Evolutionary conservation across 1,140 invertebrate species (phyloP), one percentile per base, ranked within the genome.

Genomic region (Tetramorium parvispinum): DNA sequence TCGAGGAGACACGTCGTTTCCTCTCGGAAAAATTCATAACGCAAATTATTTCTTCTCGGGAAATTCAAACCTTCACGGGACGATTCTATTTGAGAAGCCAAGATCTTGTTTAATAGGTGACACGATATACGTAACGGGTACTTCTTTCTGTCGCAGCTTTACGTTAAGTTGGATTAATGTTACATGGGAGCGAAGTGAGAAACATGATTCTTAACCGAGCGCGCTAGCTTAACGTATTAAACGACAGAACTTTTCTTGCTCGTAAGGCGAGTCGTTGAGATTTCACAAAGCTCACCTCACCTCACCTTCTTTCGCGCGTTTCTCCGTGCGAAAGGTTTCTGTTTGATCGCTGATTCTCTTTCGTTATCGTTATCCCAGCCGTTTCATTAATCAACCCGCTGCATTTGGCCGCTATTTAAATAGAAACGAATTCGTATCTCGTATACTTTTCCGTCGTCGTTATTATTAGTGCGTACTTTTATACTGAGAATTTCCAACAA

Each of bases 161-260:
- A 73, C 68, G 43, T 73, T 83, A 75, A 16, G 68, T 73, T 59
- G 66, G 68, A 83, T 83, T 83, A 83, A 83, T 43, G 40, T 83
- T 75, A 75, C 40, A 43, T 46, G n/a, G 51, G 37, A 59, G 66
- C n/a, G 79, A 75, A 66, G 53, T 40, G 37, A 24, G 51, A 59
- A 83, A 83, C 24, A 61, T 59, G 79, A 75, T 82, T 75, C 68
- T 24, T n/a, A 43, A 55, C 32, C 49, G 16, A 27, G 65, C 37
- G 65, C 37, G 24, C 68, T 11, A 43, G 21, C 53, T 57, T 73
- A 73, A 59, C 40, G 53, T 27, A 83, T 83, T 83, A 75, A 75
- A 61, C 40, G 51, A 82, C 37, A 24, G 27, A 73, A 73, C 53
- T 83, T 75, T 83, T 83, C 79, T 83, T 83, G 13, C 53, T 32